Conservation (phyloP, 2,888 invertebrate genomes). For the Nomada ruficornis region DNA sequence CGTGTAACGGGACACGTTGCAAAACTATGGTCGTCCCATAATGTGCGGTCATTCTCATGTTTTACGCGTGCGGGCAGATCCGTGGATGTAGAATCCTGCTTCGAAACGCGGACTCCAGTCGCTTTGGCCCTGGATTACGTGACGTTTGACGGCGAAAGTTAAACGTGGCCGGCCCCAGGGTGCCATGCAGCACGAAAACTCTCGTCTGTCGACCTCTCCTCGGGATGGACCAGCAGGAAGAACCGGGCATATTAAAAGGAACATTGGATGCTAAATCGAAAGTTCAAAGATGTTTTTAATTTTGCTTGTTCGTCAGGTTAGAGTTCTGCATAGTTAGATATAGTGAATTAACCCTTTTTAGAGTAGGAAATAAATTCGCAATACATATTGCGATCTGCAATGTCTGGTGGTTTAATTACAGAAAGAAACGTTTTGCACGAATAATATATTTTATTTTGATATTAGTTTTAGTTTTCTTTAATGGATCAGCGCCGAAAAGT, state of each 20-base stretch:
- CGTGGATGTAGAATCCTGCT: slow-evolving; percentile 29
- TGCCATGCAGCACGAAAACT: slow-evolving; percentile 55
- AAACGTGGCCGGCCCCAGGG: slow-evolving; percentile 58
- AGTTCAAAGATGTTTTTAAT: no score
- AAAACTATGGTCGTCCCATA: slow-evolving; percentile 36
- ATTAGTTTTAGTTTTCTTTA: no score
- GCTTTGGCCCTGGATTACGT: slow-evolving; percentile 70
- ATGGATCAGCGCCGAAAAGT: no score
- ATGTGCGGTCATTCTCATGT: slow-evolving; percentile 54
- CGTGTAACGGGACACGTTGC: slow-evolving; percentile 56
- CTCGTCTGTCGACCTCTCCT: slow-evolving; percentile 37
- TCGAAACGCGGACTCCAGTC: slow-evolving; percentile 32
- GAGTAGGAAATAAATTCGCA: no score
- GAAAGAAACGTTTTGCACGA: no score
- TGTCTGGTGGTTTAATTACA: no score
- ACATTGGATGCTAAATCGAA: neutral
- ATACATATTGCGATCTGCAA: no score
- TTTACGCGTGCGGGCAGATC: slow-evolving; percentile 32
- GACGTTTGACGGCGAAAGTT: slow-evolving; percentile 81
- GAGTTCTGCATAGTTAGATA: no score
- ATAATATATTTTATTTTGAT: no score
- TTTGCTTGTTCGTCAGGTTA: no score
- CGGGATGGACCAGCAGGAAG: slow-evolving; percentile 39
- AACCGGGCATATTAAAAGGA: slow-evolving; percentile 34
- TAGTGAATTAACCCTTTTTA: no score